These are phyloP conservation scores for Drosophila kohkoa DNA, from an alignment of 1,140 invertebrate genomes.

Conservation along the genomic window DNA sequence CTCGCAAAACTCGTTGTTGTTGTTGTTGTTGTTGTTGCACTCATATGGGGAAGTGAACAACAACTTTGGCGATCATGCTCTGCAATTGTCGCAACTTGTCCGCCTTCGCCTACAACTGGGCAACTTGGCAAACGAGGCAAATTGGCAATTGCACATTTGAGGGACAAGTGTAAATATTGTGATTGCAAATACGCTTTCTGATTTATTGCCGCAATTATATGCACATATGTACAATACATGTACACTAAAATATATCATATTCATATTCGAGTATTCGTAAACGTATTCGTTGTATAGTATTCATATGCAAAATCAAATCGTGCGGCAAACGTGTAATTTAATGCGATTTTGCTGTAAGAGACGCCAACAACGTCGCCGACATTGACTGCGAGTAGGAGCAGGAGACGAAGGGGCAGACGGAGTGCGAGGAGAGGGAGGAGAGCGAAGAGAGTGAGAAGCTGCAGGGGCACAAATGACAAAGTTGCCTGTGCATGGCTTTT, in stretches of 20 bases:
- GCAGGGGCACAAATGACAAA: constrained; percentile 40
- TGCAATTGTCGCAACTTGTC: constrained; percentile 54
- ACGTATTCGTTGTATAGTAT: constrained; percentile 3
- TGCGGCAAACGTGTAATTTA: constrained; percentile 66
- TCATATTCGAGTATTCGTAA: constrained; percentile 4
- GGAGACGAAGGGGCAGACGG: neutral
- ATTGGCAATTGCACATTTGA: constrained; percentile 44
- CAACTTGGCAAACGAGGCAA: constrained; percentile 34
- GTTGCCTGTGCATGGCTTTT: constrained; percentile 39
- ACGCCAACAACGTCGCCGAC: constrained; percentile 47
- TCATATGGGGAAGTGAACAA: neutral
- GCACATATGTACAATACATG: constrained; percentile 38
- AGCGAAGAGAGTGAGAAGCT: neutral
- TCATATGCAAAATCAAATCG: constrained; percentile 62
- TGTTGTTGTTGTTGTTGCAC: neutral
- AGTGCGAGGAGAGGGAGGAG: neutral
- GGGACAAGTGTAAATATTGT: constrained; percentile 72
- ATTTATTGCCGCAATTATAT: constrained; percentile 71
- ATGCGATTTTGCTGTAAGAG: constrained; percentile 71
- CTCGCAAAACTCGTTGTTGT: no score
- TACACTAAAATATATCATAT: neutral
- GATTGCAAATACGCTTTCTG: constrained; percentile 58
- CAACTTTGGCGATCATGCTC: neutral
- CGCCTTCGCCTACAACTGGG: constrained; percentile 21
- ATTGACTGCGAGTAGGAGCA: neutral